A percentile compares a stretch with the other conserved stretches of the same genome.
phyloP scores from a whole-genome alignment of 2,888 invertebrate species.

The Tortrix viridana region DNA sequence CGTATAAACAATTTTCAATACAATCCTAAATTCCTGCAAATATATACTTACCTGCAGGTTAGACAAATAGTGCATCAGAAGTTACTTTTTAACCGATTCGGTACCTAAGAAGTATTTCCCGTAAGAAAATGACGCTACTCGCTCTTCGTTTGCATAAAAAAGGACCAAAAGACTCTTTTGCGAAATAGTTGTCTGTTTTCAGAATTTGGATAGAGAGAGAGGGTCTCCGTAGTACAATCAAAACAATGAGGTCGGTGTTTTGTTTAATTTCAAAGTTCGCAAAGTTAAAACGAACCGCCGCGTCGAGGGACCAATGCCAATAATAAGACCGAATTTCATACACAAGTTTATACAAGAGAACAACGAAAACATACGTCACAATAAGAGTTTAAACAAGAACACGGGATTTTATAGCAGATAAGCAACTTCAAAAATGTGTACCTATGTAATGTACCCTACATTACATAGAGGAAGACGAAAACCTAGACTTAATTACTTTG shows the following conservation, averaged over 20 bases:
- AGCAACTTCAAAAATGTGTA: too few species aligned
- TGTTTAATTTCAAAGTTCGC: conserved; percentile 16
- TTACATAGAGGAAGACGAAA: too few species aligned
- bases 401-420: not conserved
- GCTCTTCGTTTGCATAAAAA: too few species aligned
- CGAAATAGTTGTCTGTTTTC: conserved; percentile 14
- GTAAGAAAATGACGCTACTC: too few species aligned
- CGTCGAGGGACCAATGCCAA: conserved; percentile 12
- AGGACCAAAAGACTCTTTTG: not conserved
- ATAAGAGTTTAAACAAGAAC: not conserved
- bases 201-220: conserved; percentile 2
- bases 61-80: too few species aligned
- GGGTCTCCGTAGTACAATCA: conserved; percentile 13
- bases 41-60: too few species aligned
- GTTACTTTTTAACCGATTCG: too few species aligned
- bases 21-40: too few species aligned
- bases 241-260: conserved; percentile 17
- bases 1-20: too few species aligned
- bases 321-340: conserved; percentile 19
- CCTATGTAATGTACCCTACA: too few species aligned
- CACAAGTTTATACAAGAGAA: not conserved
- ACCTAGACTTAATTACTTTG: too few species aligned
- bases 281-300: conserved; percentile 12
- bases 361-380: not conserved
- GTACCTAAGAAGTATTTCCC: too few species aligned